Evolutionary conservation across 2,888 invertebrate species (phyloP), one percentile per base, ranked within the genome.

Genomic region (Lottia scabra): DNA sequence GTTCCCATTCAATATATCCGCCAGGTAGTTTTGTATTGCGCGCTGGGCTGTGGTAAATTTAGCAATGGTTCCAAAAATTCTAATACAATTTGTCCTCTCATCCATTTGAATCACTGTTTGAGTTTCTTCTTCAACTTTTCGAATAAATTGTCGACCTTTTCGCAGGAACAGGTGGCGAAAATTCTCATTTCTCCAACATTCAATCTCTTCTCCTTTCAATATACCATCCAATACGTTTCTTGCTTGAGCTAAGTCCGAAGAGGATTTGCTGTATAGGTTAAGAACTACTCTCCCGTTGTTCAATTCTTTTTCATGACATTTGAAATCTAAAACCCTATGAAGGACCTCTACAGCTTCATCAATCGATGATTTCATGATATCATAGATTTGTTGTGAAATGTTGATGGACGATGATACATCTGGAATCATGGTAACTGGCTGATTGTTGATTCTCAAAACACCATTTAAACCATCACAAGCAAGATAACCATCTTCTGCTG

Each of bases 401-500:
- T 70, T 63, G 0, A 83, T 48, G 19, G 72, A 67, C 16, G 80
- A 68, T 48, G 78, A 78, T 23, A 81, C 62, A 30, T 74, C 68
- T 15, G 77, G 78, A 44, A 65, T 72, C 48, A 80, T 74, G 2
- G 71, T 63, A 23, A 81, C 76, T 15, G 48, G 44, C 19, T 71
- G 74, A 19, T 63, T 70, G 3, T 66, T 64, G n/a, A 78, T 23
- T 0, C 26, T 44, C 38, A 73, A 66, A 2, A 56, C 65, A 23
- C 56, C 67, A 19, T 64, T 62, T 5, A 79, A 56, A 5, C 16
- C 27, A 26, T 68, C 67, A 63, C 74, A 81, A 5, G 78, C 79
- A 15, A 27, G 44, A 45, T 77, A 46, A 23, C 82, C 83, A 64
- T 78, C 75, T 6, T 80, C 73, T 10, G 81, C 75, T 45, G 82